A percentile compares a stretch with the other conserved stretches of the same genome.
Conservation (phyloP, 2,888 invertebrate genomes). For the Cotesia congregata region DNA sequence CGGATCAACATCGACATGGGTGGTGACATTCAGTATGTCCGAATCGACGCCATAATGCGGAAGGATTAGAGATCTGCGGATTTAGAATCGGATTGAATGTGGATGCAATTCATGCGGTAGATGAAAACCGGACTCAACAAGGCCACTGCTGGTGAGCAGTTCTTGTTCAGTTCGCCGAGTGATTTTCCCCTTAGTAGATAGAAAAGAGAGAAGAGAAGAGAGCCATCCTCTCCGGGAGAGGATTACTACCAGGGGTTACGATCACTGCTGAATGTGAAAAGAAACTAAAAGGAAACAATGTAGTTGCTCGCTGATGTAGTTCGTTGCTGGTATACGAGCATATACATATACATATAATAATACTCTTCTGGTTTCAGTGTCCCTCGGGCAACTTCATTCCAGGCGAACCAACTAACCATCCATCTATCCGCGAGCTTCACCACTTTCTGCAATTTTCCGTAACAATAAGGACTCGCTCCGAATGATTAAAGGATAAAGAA, state of each 20-base stretch:
- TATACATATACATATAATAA: background rate
- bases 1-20: background rate
- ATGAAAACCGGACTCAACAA: conserved; percentile 25
- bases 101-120: conserved; percentile 37
- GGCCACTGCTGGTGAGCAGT: background rate
- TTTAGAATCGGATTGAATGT: conserved; percentile 38
- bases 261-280: conserved; percentile 21
- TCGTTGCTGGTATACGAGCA: background rate
- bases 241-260: conserved; percentile 10
- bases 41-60: conserved; percentile 36
- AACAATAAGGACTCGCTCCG: conserved; percentile 26
- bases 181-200: conserved; percentile 6
- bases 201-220: background rate
- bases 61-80: conserved; percentile 34
- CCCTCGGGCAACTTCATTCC: conserved; percentile 30
- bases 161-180: background rate
- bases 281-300: conserved; percentile 11
- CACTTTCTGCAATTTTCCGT: conserved; percentile 18
- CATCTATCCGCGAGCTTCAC: background rate
- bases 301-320: background rate
- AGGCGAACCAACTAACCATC: background rate
- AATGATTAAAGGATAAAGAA: conserved; percentile 10
- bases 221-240: background rate
- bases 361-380: background rate
- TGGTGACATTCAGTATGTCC: conserved; percentile 31